Evolutionary conservation across 2,888 invertebrate species (phyloP).

Genomic region (Tridacna crocea): DNA sequence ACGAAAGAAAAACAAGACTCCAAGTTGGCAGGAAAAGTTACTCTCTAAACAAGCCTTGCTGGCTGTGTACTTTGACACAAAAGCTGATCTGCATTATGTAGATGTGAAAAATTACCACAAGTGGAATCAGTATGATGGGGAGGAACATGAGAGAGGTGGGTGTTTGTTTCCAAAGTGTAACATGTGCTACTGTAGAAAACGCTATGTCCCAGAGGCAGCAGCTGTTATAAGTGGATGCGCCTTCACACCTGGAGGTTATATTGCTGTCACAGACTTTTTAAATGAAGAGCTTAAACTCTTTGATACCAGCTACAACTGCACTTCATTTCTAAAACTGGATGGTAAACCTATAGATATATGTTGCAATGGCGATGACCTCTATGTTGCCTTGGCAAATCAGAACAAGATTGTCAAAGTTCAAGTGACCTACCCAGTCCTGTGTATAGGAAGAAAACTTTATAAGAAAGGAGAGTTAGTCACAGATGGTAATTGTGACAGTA

Average conservation of each 20-base stretch:
- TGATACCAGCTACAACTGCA: conserved; percentile 37
- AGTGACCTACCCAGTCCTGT: conserved; percentile 31
- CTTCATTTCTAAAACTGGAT: conserved; percentile 36
- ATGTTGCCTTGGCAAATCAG: conserved; percentile 37
- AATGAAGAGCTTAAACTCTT: conserved; percentile 52
- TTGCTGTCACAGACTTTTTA: conserved; percentile 44
- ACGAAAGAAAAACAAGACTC: conserved; percentile 24
- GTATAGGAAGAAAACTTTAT: conserved; percentile 36
- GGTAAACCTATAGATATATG: conserved; percentile 47
- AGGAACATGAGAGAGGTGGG: conserved; percentile 34
- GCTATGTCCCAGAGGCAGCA: conserved; percentile 35
- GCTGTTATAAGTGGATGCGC: conserved; percentile 44
- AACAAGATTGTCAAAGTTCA: conserved; percentile 28
- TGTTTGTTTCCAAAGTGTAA: conserved; percentile 41
- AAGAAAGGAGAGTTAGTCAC: conserved; percentile 31
- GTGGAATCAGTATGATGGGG: conserved; percentile 42
- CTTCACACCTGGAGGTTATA: conserved; percentile 41
- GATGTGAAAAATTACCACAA: conserved; percentile 32
- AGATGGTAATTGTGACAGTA: conserved; percentile 48
- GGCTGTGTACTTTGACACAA: conserved; percentile 41
- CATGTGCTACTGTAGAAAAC: conserved; percentile 33
- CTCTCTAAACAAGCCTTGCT: conserved; percentile 43
- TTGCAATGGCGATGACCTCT: conserved; percentile 34
- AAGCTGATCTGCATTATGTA: conserved; percentile 49
- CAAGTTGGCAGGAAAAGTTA: conserved; percentile 22